Base-by-base conservation (phyloP, 2,888 invertebrate genomes). In the Mimas tiliae region DNA sequence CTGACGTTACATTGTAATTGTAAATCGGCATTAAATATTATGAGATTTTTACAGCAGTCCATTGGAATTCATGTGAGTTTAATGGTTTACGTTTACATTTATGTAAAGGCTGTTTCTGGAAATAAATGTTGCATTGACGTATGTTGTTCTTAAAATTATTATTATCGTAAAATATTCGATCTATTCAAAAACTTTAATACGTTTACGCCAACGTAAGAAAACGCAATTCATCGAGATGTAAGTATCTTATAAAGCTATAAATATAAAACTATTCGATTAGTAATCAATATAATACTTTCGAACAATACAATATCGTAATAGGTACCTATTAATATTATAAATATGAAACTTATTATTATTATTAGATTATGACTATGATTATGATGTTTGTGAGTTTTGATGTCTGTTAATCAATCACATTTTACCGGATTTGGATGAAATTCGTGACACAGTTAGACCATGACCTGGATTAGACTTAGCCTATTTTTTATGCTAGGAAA, bases 1-100 rank as follows among this genome's bases (percentile, higher is more conserved):
- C 19, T 58, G 38, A 38, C 34, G 9, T 38, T 38, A 58, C 19
- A 55, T 38, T 55, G 16, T 38, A 55, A 16, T 55, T 38, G 42
- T 42, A 19, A 4, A 58, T 58, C 19, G 12, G 19, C 42, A 38
- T 11, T 33, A 33, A 33, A 38, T 58, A 12, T 58, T 42, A 34
- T 16, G 11, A 33, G 11, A 58, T 9, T 16, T 16, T 50, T 16
- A 16, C 9, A 50, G 6, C 16, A 7, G 48, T 16, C 38, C 6
- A 8, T 58, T 38, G 11, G 42, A 42, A 42, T 58, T 58, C 19
- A 58, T 42, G 58, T 58, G 11, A 12, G 16, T 38, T 42, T 42
- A 58, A 58, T 42, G 19, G 58, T 42, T 12, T 42, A 42, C 58
- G 42, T 42, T 11, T n/a, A n/a, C n/a, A 42, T 9, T 42, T 19